Evolutionary conservation across 2,888 invertebrate genomes (phyloP).

Genomic region (Ferdinandea cuprea): DNA sequence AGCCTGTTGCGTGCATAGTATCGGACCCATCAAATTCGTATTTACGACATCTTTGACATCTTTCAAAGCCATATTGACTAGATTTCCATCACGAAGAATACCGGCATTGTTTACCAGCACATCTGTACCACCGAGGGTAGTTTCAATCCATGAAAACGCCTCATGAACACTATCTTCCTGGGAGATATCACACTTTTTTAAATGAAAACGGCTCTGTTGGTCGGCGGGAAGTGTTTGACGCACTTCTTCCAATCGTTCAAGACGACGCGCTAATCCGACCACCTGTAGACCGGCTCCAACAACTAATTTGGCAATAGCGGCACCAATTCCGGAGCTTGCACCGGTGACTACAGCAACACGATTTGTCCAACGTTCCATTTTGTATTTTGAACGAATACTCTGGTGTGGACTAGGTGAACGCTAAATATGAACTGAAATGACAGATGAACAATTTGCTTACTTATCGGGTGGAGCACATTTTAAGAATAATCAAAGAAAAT

Average conservation of each 20-base stretch:
- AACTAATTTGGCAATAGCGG: constrained; percentile 81
- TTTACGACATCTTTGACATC: constrained; percentile 78
- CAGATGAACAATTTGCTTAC: background rate
- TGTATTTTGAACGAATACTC: background rate
- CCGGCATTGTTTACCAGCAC: constrained; percentile 85
- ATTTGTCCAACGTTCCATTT: constrained; percentile 84
- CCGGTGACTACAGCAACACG: constrained; percentile 86
- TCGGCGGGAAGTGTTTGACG: constrained; percentile 36
- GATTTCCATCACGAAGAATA: constrained; percentile 74
- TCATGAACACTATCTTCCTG: constrained; percentile 84
- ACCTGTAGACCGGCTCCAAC: constrained; percentile 83
- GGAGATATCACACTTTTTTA: constrained; percentile 80
- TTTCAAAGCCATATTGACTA: constrained; percentile 46
- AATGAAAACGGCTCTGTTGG: constrained; percentile 49
- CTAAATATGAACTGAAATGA: background rate
- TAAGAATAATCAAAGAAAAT: background rate
- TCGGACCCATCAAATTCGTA: constrained; percentile 81
- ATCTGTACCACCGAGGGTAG: constrained; percentile 83
- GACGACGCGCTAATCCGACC: constrained; percentile 83
- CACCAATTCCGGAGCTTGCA: constrained; percentile 85
- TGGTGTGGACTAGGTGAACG: background rate
- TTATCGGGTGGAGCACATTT: constrained; percentile 14
- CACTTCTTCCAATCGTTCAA: constrained; percentile 77
- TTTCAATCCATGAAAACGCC: constrained; percentile 83
- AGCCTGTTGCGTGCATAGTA: constrained; percentile 82